Evolutionary conservation across 2,888 invertebrate species (phyloP).

Genomic region (Chrysolina americana): DNA sequence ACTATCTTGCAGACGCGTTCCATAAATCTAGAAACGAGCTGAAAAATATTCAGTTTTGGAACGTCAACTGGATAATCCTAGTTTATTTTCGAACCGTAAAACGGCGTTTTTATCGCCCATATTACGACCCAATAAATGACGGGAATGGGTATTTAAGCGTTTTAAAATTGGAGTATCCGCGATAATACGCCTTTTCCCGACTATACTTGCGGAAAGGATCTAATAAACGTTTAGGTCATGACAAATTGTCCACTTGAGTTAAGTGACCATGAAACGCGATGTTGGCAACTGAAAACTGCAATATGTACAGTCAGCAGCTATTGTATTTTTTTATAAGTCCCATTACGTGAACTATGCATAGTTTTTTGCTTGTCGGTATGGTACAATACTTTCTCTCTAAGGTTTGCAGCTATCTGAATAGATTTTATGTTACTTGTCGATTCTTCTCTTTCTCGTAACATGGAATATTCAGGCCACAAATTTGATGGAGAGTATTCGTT

Average conservation of each 20-base stretch:
- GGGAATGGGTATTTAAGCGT: neutral
- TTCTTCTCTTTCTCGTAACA: too few relatives aligned
- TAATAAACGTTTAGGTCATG: neutral
- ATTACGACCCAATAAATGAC: neutral
- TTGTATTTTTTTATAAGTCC: too few relatives aligned
- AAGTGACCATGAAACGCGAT: neutral
- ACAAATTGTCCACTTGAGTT: slow-evolving; percentile 10
- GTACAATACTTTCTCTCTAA: too few relatives aligned
- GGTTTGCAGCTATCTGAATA: too few relatives aligned
- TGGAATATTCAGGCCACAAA: too few relatives aligned
- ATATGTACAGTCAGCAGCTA: neutral
- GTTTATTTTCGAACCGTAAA: slow-evolving; percentile 1
- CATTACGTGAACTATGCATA: too few relatives aligned
- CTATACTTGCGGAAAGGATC: neutral
- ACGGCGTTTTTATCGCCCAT: neutral
- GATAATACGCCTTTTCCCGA: neutral
- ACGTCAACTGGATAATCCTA: neutral
- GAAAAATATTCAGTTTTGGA: neutral
- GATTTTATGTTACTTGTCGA: too few relatives aligned
- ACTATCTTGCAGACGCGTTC: too few relatives aligned
- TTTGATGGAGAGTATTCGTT: too few relatives aligned
- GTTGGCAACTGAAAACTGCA: neutral
- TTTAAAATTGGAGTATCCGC: slow-evolving; percentile 4
- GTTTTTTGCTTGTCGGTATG: too few relatives aligned
- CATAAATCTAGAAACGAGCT: neutral